These are phyloP conservation scores for Arge pagana DNA, from an alignment of 2,888 invertebrate species.

Conservation along the genomic window DNA sequence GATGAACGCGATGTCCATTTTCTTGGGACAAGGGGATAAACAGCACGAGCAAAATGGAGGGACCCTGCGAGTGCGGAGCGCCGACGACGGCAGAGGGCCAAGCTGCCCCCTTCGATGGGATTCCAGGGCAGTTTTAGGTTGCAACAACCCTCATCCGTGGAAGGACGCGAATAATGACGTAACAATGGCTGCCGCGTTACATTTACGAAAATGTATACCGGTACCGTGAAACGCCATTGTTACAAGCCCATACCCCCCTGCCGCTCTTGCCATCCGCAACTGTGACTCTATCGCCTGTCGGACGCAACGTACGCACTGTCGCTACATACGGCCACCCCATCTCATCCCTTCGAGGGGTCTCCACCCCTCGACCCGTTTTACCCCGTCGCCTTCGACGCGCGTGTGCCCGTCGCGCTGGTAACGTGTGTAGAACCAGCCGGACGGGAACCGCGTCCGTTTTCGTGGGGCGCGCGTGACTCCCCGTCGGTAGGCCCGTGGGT, in stretches of 20 bases:
- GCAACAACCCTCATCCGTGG: conserved; percentile 26
- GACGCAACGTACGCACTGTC: no score
- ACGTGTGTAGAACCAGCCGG: conserved; percentile 54
- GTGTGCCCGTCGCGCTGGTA: conserved; percentile 34
- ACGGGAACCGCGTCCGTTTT: no score
- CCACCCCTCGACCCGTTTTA: no score
- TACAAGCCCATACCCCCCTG: background rate
- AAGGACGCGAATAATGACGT: conserved; percentile 54
- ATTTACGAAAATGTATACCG: conserved; percentile 48
- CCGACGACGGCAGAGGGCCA: no score
- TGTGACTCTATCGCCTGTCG: no score
- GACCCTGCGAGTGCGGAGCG: no score
- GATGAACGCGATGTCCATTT: no score
- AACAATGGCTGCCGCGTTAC: conserved; percentile 54
- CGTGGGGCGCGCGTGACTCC: background rate
- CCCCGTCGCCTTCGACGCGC: conserved; percentile 27
- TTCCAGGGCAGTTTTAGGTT: conserved; percentile 8
- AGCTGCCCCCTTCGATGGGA: no score
- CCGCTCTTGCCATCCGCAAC: no score
- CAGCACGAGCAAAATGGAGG: conserved; percentile 1
- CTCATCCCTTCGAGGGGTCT: no score
- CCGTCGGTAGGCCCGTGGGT: conserved; percentile 1
- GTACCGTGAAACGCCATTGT: conserved; percentile 35
- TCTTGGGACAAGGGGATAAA: conserved; percentile 13
- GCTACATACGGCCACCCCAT: no score